Evolutionary conservation across 2,888 invertebrate species (phyloP).

Genomic region (Hirtodrosophila histrioides): DNA sequence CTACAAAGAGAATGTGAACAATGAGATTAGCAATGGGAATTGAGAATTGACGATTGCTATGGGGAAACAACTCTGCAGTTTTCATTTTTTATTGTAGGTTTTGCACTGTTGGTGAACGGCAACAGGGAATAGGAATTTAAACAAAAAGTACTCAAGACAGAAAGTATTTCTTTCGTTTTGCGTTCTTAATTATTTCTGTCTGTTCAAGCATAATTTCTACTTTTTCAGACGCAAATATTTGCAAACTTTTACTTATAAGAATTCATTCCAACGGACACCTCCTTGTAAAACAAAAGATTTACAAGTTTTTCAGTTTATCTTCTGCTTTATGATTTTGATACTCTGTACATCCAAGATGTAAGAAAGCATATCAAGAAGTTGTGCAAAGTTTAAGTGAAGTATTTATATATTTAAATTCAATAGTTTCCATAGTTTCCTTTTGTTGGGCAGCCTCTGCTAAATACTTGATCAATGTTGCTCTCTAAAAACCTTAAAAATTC

Average conservation of each 20-base stretch:
- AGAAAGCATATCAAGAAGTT: no score
- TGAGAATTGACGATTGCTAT: conserved; percentile 12
- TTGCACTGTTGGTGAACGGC: no score
- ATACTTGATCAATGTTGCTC: no score
- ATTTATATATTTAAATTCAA: no score
- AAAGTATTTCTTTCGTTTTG: conserved; percentile 7
- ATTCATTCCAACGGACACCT: conserved; percentile 19
- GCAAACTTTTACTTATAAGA: conserved; percentile 25
- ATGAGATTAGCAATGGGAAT: conserved; percentile 48
- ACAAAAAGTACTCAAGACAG: not conserved
- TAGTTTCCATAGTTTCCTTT: no score
- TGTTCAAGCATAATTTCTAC: conserved; percentile 19
- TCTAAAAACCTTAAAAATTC: no score
- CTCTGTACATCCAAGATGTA: not conserved
- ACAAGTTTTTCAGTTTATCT: conserved; percentile 9
- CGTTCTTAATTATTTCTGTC: conserved; percentile 9
- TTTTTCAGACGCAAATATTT: conserved; percentile 43
- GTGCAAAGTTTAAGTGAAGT: not conserved
- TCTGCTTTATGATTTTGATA: not conserved
- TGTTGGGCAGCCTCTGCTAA: no score
- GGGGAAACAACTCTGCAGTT: not conserved
- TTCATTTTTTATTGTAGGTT: no score
- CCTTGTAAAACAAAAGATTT: conserved; percentile 11
- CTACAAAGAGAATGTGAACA: conserved; percentile 84
- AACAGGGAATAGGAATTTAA: conserved; percentile 3